Evolutionary conservation across 2,797 vertebrate genomes (phyloP).

Genomic region (Eptatretus atami): DNA sequence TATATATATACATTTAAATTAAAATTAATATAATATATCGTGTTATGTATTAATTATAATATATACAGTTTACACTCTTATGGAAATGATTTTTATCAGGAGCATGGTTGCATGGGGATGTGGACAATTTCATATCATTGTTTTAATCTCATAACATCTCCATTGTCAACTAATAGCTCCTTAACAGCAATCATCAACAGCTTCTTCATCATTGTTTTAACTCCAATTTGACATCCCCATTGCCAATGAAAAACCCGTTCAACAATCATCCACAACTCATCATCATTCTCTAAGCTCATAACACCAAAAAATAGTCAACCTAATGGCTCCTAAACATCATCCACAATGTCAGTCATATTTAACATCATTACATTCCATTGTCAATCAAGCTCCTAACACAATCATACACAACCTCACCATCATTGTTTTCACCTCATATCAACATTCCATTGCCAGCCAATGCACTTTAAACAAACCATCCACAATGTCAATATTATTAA

Average conservation of each 20-base stretch:
- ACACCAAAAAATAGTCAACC: not conserved
- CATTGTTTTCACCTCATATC: too few species aligned
- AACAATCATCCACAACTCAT: not conserved
- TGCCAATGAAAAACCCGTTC: not conserved
- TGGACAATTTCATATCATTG: too few species aligned
- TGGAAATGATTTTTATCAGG: too few species aligned
- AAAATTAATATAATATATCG: too few species aligned
- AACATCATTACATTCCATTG: not conserved
- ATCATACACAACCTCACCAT: not conserved
- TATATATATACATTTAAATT: too few species aligned
- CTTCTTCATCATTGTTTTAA: not conserved
- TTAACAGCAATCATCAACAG: not conserved
- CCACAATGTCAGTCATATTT: not conserved
- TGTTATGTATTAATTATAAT: not conserved
- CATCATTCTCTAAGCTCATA: too few species aligned
- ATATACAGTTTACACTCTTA: not conserved
- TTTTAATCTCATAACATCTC: too few species aligned
- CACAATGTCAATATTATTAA: not conserved
- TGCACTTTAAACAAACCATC: not conserved
- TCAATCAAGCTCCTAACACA: not conserved
- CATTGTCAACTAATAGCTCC: too few species aligned
- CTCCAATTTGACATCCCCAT: not conserved
- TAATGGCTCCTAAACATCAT: too few species aligned
- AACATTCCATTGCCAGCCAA: not conserved
- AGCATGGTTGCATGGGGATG: too few species aligned